These are phyloP conservation scores for Latrodectus geometricus DNA, from an alignment of 1,140 invertebrate genomes.

Conservation along the genomic window DNA sequence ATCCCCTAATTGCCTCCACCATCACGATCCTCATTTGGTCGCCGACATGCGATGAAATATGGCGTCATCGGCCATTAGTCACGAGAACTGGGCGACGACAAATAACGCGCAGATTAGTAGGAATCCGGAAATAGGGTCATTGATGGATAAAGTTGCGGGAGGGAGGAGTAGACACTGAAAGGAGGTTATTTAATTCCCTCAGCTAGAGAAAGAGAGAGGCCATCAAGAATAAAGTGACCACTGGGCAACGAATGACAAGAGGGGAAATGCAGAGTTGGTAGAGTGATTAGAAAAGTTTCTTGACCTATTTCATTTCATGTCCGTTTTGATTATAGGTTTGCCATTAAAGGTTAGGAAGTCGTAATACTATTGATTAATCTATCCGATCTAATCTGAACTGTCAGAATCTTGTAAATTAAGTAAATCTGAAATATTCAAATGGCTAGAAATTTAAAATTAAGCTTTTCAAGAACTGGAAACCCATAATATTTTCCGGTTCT, in stretches of 20 bases:
- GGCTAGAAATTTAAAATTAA: too few relatives aligned
- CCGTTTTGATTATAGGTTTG: neutral
- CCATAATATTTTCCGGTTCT: too few relatives aligned
- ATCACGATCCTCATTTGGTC: neutral
- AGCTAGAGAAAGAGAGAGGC: neutral
- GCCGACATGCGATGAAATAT: conserved; percentile 29
- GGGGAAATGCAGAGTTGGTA: neutral
- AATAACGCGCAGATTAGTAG: conserved; percentile 30
- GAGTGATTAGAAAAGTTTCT: neutral
- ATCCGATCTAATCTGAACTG: too few relatives aligned
- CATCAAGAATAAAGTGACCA: neutral
- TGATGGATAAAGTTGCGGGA: neutral
- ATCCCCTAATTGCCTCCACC: too few relatives aligned
- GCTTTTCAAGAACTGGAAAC: too few relatives aligned
- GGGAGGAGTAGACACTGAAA: neutral
- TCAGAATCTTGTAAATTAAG: too few relatives aligned
- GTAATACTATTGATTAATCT: too few relatives aligned
- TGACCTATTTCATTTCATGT: neutral
- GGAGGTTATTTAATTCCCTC: neutral
- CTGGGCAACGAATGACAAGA: neutral
- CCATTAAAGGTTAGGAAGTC: neutral
- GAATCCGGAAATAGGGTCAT: conserved; percentile 19
- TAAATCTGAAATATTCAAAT: too few relatives aligned
- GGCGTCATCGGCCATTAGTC: conserved; percentile 44
- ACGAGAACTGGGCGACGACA: conserved; percentile 11